Evolutionary conservation across 1,140 invertebrate species (phyloP).

Genomic region (Lepidostoma basale): DNA sequence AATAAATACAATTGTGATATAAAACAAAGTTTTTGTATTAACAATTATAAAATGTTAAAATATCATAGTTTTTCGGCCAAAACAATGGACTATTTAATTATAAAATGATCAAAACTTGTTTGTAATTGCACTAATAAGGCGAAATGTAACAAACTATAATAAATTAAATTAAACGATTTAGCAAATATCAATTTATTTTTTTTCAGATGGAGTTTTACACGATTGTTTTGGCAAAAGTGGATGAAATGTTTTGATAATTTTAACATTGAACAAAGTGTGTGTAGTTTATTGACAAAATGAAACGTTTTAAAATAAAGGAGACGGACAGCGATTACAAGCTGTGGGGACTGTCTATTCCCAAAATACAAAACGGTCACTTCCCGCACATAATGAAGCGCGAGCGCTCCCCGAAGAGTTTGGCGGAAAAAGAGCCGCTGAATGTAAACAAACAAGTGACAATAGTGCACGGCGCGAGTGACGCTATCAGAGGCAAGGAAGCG

Average conservation of each 20-base stretch:
- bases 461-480: background rate
- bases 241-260: background rate
- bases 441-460: slow-evolving; percentile 11
- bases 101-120: no score
- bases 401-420: background rate
- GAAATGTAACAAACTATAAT: no score
- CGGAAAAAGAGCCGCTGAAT: slow-evolving; percentile 10
- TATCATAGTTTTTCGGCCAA: no score
- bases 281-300: slow-evolving; percentile 27
- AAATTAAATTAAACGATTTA: no score
- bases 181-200: no score
- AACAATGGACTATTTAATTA: no score
- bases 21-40: no score
- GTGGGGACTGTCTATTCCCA: slow-evolving; percentile 42
- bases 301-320: slow-evolving; percentile 36
- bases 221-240: no score
- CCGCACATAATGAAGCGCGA: slow-evolving; percentile 27
- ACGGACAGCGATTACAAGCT: slow-evolving; percentile 42
- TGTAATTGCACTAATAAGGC: no score
- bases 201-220: no score
- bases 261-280: background rate
- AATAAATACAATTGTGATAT: no score
- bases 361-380: slow-evolving; percentile 31
- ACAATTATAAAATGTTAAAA: no score
- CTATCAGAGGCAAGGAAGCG: background rate